Evolutionary conservation across 2,888 invertebrate genomes (phyloP), one percentile per base, ranked within the genome.

Genomic region (Oxyteleia sp.): DNA sequence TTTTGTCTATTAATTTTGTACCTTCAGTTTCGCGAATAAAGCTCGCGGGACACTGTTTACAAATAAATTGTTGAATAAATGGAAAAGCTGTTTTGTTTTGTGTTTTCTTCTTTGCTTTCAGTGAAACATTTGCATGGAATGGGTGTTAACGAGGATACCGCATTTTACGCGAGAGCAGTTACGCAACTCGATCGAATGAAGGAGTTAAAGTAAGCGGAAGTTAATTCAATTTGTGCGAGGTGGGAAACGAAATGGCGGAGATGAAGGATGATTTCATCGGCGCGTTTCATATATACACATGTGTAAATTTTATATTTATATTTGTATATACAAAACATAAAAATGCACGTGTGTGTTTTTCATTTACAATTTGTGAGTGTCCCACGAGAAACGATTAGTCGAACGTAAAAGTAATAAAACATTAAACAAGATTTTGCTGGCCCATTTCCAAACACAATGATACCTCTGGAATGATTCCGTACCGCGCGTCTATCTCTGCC

Each of bases 401-500:
- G 7, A 69, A 59, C 51, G 15, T 66, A 68, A 68, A 72, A 32
- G 23, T 32, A 59, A 41, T 8, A 66, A 78, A 76, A 57, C 35
- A 69, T 35, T 47, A 59, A 80, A 51, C 18, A 68, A 55, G 15
- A 35, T 55, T 68, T 61, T 68, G 55, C 79, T 80, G 72, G 71
- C 55, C 63, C 89, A 91, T 89, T 89, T 90, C 85, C 83, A 90
- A 91, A 89, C 88, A 87, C 76, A 88, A 85, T 82, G 87, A 95
- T 96, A 97, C 97, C 97, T 97, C 97, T 94, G 96, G 96, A 95
- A 96, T 94, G 93, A 95, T 94, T 95, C 97, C 97, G 95, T 97
- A 97, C 94, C 96, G 96, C 94, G 97, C 97, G 95, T 97, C 97
- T 95, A 98, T 96, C 96, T 98, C 98, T 94, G 97, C 95, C 93